phyloP scores from a whole-genome alignment of 1,140 invertebrate genomes.

The Triops longicaudatus region DNA sequence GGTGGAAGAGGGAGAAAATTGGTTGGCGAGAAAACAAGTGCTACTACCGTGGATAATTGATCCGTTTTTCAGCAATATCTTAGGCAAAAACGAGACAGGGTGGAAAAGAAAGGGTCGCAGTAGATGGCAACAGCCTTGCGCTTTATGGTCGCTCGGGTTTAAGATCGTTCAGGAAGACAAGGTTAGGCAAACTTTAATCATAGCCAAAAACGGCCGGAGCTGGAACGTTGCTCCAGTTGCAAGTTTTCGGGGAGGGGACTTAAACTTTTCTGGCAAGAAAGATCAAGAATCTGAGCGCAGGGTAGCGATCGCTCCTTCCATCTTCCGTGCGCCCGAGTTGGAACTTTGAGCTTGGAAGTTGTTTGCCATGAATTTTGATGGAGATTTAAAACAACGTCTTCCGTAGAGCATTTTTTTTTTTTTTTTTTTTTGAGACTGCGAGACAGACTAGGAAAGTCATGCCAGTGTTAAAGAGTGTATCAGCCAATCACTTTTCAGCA shows the following conservation, averaged over 20 bases:
- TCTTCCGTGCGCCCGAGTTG: not conserved
- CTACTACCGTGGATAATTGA: not conserved
- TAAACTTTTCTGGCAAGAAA: no score
- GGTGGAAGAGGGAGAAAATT: not conserved
- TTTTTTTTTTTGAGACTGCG: no score
- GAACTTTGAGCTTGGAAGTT: not conserved
- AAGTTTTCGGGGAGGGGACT: no score
- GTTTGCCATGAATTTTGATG: constrained; percentile 12
- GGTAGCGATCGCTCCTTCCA: no score
- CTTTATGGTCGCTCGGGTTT: no score
- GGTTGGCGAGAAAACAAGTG: not conserved
- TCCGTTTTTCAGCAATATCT: not conserved
- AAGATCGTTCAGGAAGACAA: no score
- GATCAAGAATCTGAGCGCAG: no score
- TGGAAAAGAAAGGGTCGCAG: no score
- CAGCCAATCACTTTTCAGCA: no score
- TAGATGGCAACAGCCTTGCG: no score
- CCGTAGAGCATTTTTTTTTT: not conserved
- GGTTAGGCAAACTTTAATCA: not conserved
- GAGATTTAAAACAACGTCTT: not conserved
- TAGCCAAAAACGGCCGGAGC: not conserved
- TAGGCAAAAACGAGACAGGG: not conserved
- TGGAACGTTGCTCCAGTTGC: not conserved
- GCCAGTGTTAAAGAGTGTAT: no score
- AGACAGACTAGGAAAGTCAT: no score